Percentiles rank a stretch among this genome's conserved stretches.
Evolutionary conservation across 2,113 vertebrate genomes (phyloP).

Genomic region (Tonatia bakeri): DNA sequence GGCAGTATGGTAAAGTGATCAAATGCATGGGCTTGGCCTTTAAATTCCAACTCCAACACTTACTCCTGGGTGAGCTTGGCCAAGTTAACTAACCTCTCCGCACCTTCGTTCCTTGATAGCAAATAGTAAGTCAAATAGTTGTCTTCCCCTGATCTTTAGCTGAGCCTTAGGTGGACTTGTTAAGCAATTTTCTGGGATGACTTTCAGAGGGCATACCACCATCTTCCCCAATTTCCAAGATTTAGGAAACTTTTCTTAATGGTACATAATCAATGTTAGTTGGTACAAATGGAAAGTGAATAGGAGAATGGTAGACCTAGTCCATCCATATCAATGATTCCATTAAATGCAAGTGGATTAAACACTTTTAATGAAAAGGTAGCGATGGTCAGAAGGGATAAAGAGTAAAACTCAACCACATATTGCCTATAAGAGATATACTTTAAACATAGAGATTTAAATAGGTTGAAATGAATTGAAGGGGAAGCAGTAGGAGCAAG

Average conservation of each 20-base stretch:
- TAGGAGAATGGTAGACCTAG: not conserved
- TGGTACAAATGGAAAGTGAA: not conserved
- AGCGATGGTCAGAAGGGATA: not conserved
- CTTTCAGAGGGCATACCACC: not conserved
- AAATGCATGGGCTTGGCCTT: not conserved
- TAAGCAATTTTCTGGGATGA: not conserved
- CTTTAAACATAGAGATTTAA: not conserved
- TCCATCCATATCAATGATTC: not conserved
- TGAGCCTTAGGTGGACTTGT: not conserved
- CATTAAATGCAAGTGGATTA: not conserved
- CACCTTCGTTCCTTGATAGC: not conserved
- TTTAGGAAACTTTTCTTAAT: slow-evolving; percentile 12
- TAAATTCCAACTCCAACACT: not conserved
- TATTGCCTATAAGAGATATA: not conserved
- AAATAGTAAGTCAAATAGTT: not conserved
- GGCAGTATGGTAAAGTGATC: not conserved
- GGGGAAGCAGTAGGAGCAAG: not conserved
- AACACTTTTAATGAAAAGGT: not conserved
- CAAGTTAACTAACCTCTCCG: not conserved
- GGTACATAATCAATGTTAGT: not conserved
- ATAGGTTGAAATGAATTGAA: not conserved
- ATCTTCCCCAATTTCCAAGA: not conserved
- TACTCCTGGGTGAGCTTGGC: not conserved
- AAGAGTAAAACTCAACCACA: not conserved
- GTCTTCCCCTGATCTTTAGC: not conserved